These are phyloP conservation scores for Luidia sarsii DNA, from an alignment of 53 echinoderm and acorn worm genomes.

Conservation along the genomic window DNA sequence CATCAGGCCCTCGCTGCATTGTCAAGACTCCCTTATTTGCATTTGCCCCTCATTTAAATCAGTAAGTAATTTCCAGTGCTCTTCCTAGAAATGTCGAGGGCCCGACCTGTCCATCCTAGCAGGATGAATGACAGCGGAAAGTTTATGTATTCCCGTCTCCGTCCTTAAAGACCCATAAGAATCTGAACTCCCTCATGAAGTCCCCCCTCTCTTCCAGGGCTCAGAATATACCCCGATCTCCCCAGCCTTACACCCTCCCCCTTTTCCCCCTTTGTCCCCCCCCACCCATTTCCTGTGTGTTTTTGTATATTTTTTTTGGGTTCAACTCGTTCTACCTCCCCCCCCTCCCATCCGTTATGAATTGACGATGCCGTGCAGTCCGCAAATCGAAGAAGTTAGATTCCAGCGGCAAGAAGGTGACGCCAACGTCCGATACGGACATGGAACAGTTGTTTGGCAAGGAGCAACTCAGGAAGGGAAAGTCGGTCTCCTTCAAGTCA, in stretches of 20 bases:
- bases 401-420: slow-evolving; percentile 27
- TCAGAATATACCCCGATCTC: too few relatives aligned
- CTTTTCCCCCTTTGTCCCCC: neutral
- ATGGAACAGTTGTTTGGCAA: slow-evolving; percentile 60
- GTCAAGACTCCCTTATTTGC: too few relatives aligned
- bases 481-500: slow-evolving; percentile 31
- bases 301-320: slow-evolving; percentile 5
- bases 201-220: too few relatives aligned
- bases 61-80: too few relatives aligned
- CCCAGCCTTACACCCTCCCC: neutral
- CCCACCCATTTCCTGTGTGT: neutral
- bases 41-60: too few relatives aligned
- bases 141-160: too few relatives aligned
- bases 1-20: too few relatives aligned
- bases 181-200: too few relatives aligned
- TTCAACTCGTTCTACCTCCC: slow-evolving; percentile 3
- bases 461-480: slow-evolving; percentile 13
- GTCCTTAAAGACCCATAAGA: too few relatives aligned
- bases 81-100: too few relatives aligned
- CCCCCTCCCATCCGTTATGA: slow-evolving; percentile 9
- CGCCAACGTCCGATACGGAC: slow-evolving; percentile 42
- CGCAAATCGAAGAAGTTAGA: slow-evolving; percentile 40
- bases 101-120: too few relatives aligned
- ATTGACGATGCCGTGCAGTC: slow-evolving; percentile 19
- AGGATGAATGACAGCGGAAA: too few relatives aligned